Conservation (phyloP, 2,113 vertebrate genomes). For the Herpetotheres cachinnans region DNA sequence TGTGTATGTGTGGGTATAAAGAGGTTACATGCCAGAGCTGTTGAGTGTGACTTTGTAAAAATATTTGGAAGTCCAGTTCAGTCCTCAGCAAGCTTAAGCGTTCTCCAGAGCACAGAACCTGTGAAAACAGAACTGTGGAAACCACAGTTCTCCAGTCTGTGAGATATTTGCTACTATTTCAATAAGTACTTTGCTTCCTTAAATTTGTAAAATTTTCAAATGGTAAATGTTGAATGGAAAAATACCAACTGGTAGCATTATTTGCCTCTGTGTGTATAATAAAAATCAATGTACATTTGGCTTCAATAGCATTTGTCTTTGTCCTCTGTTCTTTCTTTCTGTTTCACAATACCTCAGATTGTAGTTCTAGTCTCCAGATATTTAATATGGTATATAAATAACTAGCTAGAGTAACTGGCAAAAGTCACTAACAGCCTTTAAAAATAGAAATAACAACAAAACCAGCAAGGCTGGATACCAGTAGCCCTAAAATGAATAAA, state of each 20-base stretch:
- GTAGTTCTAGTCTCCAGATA: not conserved
- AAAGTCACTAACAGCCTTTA: not conserved
- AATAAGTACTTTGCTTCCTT: not conserved
- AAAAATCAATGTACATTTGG: not conserved
- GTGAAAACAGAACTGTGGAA: not conserved
- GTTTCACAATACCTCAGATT: not conserved
- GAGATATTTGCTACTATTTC: not conserved
- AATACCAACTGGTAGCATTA: not conserved
- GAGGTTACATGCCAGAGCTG: fast-evolving
- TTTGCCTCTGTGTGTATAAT: not conserved
- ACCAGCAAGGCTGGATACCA: not conserved
- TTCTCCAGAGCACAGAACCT: not conserved
- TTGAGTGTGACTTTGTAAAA: not conserved
- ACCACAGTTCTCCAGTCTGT: not conserved
- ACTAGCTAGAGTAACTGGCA: not conserved
- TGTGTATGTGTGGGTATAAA: not conserved
- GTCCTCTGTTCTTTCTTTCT: not conserved
- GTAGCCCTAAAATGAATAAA: not conserved
- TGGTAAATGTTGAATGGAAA: not conserved
- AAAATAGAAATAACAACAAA: not conserved
- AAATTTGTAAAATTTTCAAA: not conserved
- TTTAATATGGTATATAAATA: not conserved
- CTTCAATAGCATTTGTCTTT: not conserved
- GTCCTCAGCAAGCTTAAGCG: not conserved
- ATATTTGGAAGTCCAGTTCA: not conserved